Evolutionary conservation across 2,797 vertebrate genomes (phyloP), one percentile per base, ranked within the genome.

Genomic region (Rhinella marina): DNA sequence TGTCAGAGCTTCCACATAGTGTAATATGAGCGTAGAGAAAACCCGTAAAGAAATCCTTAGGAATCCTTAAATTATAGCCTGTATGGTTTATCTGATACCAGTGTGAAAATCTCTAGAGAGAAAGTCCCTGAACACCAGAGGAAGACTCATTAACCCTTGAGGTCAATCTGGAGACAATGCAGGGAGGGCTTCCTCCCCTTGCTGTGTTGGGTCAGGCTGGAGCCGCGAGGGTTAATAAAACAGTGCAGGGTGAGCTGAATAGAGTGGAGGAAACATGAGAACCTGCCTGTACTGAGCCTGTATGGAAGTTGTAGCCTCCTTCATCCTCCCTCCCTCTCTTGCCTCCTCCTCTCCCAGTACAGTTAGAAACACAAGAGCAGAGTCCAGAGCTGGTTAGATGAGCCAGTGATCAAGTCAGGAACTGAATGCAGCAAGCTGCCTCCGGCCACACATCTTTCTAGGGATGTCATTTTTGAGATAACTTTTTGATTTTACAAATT

Each of bases 261-360:
- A 59, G 62, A 77, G 29, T 77, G 70, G 64, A 85, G 81, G 88
- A 89, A 89, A 89, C 81, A 61, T 89, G 88, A 89, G 88, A 82
- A 82, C 62, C 84, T 86, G 84, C 68, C 72, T 86, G 75, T 48
- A 68, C 61, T 89, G 78, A 89, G 64, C 88, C 88, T 89, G 61
- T 75, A 64, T 89, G 88, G 84, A 88, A 81, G 29, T 84, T 79
- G 77, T 85, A 83, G 81, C 82, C 72, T 85, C 72, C 75, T 41
- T 77, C 75, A 54, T 77, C 48, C 27, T 66, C 57, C 86, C 59
- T 81, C 87, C 83, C 79, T 77, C 84, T 54, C 62, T 52, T 59
- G 23, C 72, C 85, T 89, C 73, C 85, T 83, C 87, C 87, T 88
- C 87, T 86, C 72, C n/a, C 57, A 72, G 72, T 86, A 86, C 84